Evolutionary conservation across 2,113 vertebrate species (phyloP).

Genomic region (Salminus brasiliensis): DNA sequence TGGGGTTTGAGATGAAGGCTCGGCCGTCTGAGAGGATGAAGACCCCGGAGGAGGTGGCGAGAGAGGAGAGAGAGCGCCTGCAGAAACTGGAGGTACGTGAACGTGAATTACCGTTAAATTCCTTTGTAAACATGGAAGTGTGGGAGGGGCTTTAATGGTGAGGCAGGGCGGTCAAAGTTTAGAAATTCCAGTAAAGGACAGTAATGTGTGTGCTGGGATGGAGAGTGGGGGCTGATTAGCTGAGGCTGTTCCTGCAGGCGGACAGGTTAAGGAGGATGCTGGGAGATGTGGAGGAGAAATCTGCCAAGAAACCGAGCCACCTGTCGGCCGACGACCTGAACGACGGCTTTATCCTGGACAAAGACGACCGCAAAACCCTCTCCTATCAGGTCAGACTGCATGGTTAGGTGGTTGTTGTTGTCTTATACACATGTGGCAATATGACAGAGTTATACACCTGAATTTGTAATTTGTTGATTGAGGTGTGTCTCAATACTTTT

Average conservation of each 20-base stretch:
- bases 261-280: slow-evolving; percentile 90
- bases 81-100: slow-evolving; percentile 86
- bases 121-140: too few species aligned
- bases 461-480: too few species aligned
- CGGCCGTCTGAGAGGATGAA: slow-evolving; percentile 92
- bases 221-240: not conserved
- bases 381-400: slow-evolving; percentile 80
- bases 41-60: slow-evolving; percentile 87
- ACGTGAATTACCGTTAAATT: too few species aligned
- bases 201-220: too few species aligned
- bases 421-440: too few species aligned
- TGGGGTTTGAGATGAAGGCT: slow-evolving; percentile 97
- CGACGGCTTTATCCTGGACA: slow-evolving; percentile 88
- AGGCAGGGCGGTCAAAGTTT: too few species aligned
- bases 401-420: too few species aligned
- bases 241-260: slow-evolving; percentile 73
- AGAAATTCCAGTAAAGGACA: too few species aligned
- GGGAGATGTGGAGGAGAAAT: slow-evolving; percentile 72
- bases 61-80: slow-evolving; percentile 84
- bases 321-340: slow-evolving; percentile 91
- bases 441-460: too few species aligned
- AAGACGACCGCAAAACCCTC: slow-evolving; percentile 81
- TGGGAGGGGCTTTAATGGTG: too few species aligned
- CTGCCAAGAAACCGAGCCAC: slow-evolving; percentile 68
- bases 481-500: too few species aligned